These are phyloP conservation scores for Enteromius treurensis DNA, from an alignment of 2,797 vertebrate species.

Conservation along the genomic window DNA sequence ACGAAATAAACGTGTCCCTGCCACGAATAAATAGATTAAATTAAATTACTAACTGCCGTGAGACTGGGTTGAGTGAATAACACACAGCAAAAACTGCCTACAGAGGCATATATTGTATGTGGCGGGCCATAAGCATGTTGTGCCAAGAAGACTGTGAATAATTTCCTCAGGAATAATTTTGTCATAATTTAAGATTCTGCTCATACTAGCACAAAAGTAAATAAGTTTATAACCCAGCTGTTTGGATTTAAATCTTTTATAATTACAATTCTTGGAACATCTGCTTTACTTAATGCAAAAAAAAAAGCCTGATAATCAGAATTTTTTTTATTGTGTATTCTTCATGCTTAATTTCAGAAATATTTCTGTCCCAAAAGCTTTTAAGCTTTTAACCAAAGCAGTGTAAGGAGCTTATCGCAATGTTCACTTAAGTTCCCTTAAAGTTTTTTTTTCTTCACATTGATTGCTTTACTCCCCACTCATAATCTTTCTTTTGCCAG, in stretches of 20 bases:
- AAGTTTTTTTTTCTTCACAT: slow-evolving; percentile 21
- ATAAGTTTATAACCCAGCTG: slow-evolving; percentile 15
- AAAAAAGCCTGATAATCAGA: neutral
- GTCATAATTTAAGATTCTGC: slow-evolving; percentile 25
- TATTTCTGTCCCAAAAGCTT: neutral
- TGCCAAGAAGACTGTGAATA: slow-evolving; percentile 28
- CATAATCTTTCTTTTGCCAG: slow-evolving; percentile 29
- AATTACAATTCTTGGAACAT: slow-evolving; percentile 13
- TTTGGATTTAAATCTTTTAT: slow-evolving; percentile 22
- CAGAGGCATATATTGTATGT: neutral
- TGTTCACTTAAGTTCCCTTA: slow-evolving; percentile 32
- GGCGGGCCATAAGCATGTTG: neutral
- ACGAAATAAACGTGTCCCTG: no score
- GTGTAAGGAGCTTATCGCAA: slow-evolving; percentile 35
- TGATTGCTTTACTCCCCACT: slow-evolving; percentile 33
- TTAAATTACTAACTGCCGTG: no score
- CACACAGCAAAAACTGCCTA: slow-evolving; percentile 2
- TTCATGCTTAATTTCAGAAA: neutral
- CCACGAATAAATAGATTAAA: no score
- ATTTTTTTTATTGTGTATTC: slow-evolving; percentile 9
- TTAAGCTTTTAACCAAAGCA: slow-evolving; percentile 40
- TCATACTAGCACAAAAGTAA: slow-evolving; percentile 9
- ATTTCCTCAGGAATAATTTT: slow-evolving; percentile 27
- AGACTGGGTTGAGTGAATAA: neutral
- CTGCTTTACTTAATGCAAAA: neutral